These are phyloP conservation scores for Sinelater perroti DNA, from an alignment of 2,888 invertebrate species.

Conservation along the genomic window DNA sequence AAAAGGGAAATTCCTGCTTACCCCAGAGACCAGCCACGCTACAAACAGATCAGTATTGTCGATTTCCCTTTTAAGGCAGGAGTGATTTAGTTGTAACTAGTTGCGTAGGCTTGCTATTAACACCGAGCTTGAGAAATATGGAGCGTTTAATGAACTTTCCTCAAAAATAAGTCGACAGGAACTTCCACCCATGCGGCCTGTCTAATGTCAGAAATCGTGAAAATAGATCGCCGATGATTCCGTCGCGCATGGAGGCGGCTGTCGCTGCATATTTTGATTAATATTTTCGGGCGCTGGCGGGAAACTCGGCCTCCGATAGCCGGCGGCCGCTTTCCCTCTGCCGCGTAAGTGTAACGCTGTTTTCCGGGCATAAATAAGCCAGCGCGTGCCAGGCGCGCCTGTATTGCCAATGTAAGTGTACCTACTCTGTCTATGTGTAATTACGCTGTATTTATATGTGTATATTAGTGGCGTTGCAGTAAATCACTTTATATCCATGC, in stretches of 20 bases:
- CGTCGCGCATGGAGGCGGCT: background rate
- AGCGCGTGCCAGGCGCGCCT: too few relatives aligned
- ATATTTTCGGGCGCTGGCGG: background rate
- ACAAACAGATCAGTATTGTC: background rate
- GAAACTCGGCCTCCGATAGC: too few relatives aligned
- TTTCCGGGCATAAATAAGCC: too few relatives aligned
- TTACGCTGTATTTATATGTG: too few relatives aligned
- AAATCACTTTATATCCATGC: background rate
- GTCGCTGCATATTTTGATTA: background rate
- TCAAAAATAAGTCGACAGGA: background rate
- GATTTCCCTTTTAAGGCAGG: background rate
- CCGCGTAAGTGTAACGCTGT: too few relatives aligned
- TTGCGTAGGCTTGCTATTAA: background rate
- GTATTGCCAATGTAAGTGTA: conserved; percentile 12
- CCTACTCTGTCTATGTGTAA: conserved; percentile 1
- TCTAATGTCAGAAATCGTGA: background rate
- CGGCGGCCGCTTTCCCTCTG: too few relatives aligned
- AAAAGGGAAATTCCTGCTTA: background rate
- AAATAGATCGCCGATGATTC: conserved; percentile 6
- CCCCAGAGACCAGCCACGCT: background rate
- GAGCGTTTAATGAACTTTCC: conserved; percentile 1
- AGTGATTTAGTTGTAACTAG: background rate
- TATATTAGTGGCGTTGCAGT: background rate
- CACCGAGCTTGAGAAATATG: background rate
- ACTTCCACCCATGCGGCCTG: background rate